Conservation (phyloP, 2,888 invertebrate species). For the Brachyptera putata region DNA sequence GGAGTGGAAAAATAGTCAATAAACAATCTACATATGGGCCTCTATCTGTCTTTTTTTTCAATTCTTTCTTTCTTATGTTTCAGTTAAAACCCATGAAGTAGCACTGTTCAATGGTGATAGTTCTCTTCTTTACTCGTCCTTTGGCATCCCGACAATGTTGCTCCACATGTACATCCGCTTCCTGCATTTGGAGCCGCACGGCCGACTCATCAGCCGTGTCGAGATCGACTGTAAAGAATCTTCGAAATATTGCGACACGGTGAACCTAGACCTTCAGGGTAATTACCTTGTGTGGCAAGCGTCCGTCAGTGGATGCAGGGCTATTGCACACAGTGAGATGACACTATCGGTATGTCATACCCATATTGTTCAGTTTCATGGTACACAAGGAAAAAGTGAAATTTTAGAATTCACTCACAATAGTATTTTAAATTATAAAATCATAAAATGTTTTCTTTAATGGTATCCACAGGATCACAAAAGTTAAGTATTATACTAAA, state of each 20-base stretch:
- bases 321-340: not conserved
- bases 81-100: slow-evolving; percentile 43
- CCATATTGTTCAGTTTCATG: no score
- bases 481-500: no score
- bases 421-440: no score
- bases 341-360: no score
- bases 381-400: no score
- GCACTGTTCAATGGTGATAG: slow-evolving; percentile 50
- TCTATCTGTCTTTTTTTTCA: no score
- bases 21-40: no score
- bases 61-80: slow-evolving; percentile 14
- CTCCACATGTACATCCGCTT: slow-evolving; percentile 50
- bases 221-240: slow-evolving; percentile 40
- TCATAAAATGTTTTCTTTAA: no score
- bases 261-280: slow-evolving; percentile 33
- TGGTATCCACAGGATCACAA: no score
- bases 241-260: slow-evolving; percentile 41
- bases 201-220: slow-evolving; percentile 40
- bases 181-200: slow-evolving; percentile 47
- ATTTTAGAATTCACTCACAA: no score
- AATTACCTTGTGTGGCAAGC: slow-evolving; percentile 34
- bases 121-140: slow-evolving; percentile 44
- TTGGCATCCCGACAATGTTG: slow-evolving; percentile 44
- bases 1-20: no score
- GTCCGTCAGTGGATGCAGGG: slow-evolving; percentile 32